Evolutionary conservation across 2,797 vertebrate species (phyloP).

Genomic region (Pelochelys cantorii): DNA sequence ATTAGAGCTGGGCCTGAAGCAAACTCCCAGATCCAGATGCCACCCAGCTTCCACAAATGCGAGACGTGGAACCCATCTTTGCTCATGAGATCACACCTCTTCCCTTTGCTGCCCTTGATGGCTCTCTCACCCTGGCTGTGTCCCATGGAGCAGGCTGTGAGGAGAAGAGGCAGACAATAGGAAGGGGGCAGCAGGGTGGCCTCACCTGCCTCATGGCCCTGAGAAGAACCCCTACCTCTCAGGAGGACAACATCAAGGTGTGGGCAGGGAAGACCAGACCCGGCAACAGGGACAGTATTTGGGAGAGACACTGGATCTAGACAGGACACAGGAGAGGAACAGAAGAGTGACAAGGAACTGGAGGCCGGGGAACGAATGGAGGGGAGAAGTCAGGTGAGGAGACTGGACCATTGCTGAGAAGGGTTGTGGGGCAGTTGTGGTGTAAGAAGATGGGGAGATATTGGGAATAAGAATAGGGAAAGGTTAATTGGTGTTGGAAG

Average conservation of each 20-base stretch:
- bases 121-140: fast-evolving
- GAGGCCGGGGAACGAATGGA: neutral
- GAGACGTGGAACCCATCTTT: neutral
- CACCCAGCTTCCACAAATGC: fast-evolving
- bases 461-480: neutral
- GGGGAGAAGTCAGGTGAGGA: neutral
- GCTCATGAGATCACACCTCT: fast-evolving
- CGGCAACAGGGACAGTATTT: neutral
- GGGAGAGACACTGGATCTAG: neutral
- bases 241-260: neutral
- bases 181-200: neutral
- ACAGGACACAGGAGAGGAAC: neutral
- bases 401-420: neutral
- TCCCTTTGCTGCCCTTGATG: neutral
- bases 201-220: neutral
- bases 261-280: neutral
- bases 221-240: neutral
- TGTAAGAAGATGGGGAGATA: neutral
- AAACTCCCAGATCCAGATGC: neutral
- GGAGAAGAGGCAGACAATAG: neutral
- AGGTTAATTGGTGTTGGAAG: neutral
- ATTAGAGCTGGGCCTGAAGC: neutral
- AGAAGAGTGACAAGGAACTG: neutral
- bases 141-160: neutral
- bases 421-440: neutral